Evolutionary conservation across 2,888 invertebrate genomes (phyloP), one percentile per base, ranked within the genome.

Genomic region (Drosophila yooni): DNA sequence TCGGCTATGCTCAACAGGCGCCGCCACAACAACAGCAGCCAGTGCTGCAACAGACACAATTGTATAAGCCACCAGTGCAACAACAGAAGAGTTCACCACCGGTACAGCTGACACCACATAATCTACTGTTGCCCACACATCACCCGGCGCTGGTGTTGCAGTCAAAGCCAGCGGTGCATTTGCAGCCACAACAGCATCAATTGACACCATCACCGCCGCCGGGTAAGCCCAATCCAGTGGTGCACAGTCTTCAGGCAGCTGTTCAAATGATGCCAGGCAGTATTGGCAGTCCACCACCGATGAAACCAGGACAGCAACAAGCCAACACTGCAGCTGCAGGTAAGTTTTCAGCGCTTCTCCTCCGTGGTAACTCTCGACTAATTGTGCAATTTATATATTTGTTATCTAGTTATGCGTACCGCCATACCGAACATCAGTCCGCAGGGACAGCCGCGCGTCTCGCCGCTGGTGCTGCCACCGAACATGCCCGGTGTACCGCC

Each of bases 381-480:
- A 43, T 6, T 11, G n/a, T 25, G 11, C 10, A 21, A 40, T 40
- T 50, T 8, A 25, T 46, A 0, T 8, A 34, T 25, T 11, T 27
- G 0, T 27, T 70, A 0, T 79, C 25, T 8, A 84, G 90, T 85
- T 29, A 10, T 89, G 69, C 94, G 95, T 75, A 94, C 95, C 27
- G 94, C 94, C 67, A 94, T 95, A 61, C 95, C 95, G 21, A 93
- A 95, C 71, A 94, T 94, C 90, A 95, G 95, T 87, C 95, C 95
- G 7, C 95, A 94, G 90, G 94, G 94, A 78, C 95, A 94, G 91
- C 93, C 94, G 8, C 92, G 94, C n/a, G 94, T 95, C 40, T 93
- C 92, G 15, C 94, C 94, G 64, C 70, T 92, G 59, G 92, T 94
- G 31, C 79, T 94, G 70, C 94, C 94, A 59, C 92, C 94, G 3